Evolutionary conservation across 2,797 vertebrate species (phyloP).

Genomic region (Acipenser transmontanus): DNA sequence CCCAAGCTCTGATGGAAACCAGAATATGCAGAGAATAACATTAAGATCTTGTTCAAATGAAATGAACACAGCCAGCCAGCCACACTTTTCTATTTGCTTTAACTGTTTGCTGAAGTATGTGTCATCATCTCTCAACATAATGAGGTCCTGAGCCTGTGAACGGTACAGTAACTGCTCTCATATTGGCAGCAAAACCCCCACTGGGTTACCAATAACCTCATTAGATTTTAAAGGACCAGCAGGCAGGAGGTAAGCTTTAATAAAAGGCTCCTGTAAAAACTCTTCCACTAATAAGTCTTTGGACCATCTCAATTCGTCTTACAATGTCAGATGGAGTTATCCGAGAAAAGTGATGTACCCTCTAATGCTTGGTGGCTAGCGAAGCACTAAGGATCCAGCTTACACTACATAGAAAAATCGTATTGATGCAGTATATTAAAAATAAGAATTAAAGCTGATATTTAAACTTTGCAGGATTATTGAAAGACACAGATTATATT

Average conservation of each 20-base stretch:
- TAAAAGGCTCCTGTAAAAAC: conserved; percentile 19
- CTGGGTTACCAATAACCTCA: background rate
- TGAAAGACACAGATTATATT: too few relatives aligned
- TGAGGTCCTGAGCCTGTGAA: background rate
- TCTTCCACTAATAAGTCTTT: conserved; percentile 3
- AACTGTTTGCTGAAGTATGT: background rate
- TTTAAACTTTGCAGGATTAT: too few relatives aligned
- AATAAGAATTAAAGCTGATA: too few relatives aligned
- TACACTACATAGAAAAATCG: too few relatives aligned
- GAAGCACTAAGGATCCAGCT: conserved; percentile 36
- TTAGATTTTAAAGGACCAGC: conserved; percentile 7
- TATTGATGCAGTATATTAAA: too few relatives aligned
- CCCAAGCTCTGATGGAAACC: background rate
- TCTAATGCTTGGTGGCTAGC: conserved; percentile 47
- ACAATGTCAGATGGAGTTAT: conserved; percentile 9
- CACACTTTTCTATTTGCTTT: background rate
- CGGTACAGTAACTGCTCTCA: background rate
- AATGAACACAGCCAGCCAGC: background rate
- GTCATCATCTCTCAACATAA: background rate
- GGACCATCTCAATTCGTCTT: conserved; percentile 14
- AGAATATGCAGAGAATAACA: background rate
- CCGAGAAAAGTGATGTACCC: conserved; percentile 56
- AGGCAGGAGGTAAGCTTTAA: conserved; percentile 17
- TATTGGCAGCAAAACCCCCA: background rate
- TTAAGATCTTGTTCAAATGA: background rate